Evolutionary conservation across 1,140 invertebrate species (phyloP), one percentile per base, ranked within the genome.

Genomic region (Capitella teleta): DNA sequence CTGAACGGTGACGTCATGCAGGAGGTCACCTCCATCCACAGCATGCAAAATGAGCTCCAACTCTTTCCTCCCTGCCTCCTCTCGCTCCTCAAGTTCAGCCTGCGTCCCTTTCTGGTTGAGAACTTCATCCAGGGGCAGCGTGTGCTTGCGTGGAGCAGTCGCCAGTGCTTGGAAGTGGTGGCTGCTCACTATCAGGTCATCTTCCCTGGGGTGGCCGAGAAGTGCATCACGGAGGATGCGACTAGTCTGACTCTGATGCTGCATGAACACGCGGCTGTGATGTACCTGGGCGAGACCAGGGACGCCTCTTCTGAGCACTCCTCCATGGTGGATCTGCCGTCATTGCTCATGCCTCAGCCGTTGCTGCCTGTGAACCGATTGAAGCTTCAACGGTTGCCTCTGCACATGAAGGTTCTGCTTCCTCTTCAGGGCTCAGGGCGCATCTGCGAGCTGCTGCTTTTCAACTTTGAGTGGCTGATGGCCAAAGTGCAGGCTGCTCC

Each of bases 381-480:
- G 28, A 32, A 19, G 32, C 32, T 47, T 14, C 32, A 43, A 12
- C 38, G 37, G 25, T 14, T 44, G 1, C 37, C 28, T 18, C 5
- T 44, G 16, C 38, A 44, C 14, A 28, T 51, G 41, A 46, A 25
- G 37, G 40, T 51, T 5, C n/a, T 51, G 40, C n/a, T 51, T 2
- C 49, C 49, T 3, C 21, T 51, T 14, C 26, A 51, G 24, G 49
- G 49, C 19, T 19, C 37, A 4, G 40, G 24, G 2, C 19, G 21
- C 3, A 28, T 51, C 26, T 43, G 44, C 6, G n/a, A 51, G 5
- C 18, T n/a, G 4, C 16, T 43, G 14, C 28, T 51, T 3, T 51
- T 51, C 40, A 34, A 51, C 28, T 42, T 43, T 18, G 14, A 42
- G 18, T 51, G 49, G 49, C 19, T 51, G 30, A 28, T 24, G 25